phyloP scores from a whole-genome alignment of 2,113 vertebrate genomes.

The Mirounga angustirostris region DNA sequence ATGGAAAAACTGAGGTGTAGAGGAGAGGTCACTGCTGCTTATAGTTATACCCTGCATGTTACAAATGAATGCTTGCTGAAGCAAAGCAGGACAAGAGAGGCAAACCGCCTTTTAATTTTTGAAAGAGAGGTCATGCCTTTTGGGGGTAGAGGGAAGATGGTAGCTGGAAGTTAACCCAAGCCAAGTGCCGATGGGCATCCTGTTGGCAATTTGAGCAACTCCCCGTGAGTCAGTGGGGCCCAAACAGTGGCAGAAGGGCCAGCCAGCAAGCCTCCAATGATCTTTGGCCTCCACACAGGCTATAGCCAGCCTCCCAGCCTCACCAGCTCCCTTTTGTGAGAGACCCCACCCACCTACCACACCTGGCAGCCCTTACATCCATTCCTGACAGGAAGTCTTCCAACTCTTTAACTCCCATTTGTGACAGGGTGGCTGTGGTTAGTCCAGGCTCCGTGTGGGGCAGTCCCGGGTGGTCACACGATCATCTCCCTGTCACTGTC shows the following conservation, averaged over 20 bases:
- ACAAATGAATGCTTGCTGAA: neutral
- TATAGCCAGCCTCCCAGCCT: neutral
- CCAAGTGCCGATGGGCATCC: neutral
- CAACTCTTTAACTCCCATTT: neutral
- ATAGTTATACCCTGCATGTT: neutral
- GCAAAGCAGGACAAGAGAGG: neutral
- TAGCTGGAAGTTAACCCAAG: neutral
- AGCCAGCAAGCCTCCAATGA: neutral
- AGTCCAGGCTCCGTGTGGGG: neutral
- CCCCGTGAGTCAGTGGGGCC: neutral
- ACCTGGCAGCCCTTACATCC: neutral
- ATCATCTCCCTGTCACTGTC: neutral
- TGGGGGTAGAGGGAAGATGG: neutral
- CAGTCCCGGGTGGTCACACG: neutral
- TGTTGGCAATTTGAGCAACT: neutral
- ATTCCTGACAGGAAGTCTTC: neutral
- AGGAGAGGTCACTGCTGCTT: neutral
- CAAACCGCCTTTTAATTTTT: neutral
- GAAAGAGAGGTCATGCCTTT: neutral
- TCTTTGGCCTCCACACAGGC: neutral
- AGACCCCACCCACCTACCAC: neutral
- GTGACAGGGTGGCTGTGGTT: neutral
- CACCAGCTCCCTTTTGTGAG: neutral
- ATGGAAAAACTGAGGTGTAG: neutral
- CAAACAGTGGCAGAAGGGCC: neutral